Evolutionary conservation across 2,888 invertebrate genomes (phyloP).

Genomic region (Scelioninae gen. 1): DNA sequence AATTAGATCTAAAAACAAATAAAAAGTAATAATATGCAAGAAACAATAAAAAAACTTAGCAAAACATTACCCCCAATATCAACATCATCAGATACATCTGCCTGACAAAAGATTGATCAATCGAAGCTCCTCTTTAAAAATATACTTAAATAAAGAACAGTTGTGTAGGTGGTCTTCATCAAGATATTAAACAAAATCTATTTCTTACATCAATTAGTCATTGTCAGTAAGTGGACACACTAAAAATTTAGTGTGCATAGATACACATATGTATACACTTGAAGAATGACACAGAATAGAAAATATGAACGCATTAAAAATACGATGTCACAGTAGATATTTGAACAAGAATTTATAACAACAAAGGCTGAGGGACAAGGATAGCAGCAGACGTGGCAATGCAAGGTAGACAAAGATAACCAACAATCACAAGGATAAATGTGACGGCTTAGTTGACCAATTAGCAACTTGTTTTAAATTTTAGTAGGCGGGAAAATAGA

Average conservation of each 20-base stretch:
- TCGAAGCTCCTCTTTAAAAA: background rate
- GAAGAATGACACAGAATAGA: background rate
- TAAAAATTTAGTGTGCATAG: background rate
- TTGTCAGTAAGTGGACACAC: background rate
- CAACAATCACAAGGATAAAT: background rate
- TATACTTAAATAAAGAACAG: background rate
- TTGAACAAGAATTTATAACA: slow-evolving; percentile 3
- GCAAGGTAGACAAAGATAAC: background rate
- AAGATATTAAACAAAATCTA: background rate
- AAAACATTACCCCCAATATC: background rate
- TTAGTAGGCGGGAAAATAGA: background rate
- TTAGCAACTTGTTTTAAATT: background rate
- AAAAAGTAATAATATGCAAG: background rate
- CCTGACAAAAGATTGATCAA: background rate
- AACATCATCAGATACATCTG: background rate
- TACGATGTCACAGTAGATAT: slow-evolving; percentile 18
- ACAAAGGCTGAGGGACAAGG: background rate
- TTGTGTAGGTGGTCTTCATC: background rate
- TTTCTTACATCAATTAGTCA: background rate
- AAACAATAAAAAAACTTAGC: background rate
- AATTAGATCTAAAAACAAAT: too few species aligned
- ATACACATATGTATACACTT: background rate
- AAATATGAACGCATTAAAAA: background rate
- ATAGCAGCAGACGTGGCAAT: background rate
- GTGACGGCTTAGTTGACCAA: background rate